These are phyloP conservation scores for Pyrrhosoma nymphula DNA, from an alignment of 2,888 invertebrate species.

Conservation along the genomic window DNA sequence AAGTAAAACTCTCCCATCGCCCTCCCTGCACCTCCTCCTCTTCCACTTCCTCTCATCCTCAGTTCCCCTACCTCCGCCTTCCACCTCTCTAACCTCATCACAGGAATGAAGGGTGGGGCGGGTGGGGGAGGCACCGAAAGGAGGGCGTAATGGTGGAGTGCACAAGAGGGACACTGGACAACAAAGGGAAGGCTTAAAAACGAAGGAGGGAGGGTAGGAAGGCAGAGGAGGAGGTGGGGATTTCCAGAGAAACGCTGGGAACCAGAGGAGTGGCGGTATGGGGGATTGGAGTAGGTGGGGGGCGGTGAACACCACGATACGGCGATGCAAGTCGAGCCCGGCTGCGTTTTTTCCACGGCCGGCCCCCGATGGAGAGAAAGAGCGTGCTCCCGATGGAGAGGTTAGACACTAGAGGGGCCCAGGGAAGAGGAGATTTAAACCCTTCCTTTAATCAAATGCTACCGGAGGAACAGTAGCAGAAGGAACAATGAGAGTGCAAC, in stretches of 20 bases:
- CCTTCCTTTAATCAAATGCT: neutral
- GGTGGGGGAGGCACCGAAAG: constrained; percentile 4
- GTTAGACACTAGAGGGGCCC: no score
- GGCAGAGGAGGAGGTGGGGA: neutral
- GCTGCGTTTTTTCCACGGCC: neutral
- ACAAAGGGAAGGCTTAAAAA: constrained; percentile 55
- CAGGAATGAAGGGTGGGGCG: no score
- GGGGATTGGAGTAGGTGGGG: neutral
- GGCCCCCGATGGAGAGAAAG: neutral
- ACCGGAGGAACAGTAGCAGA: neutral
- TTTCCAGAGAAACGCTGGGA: neutral
- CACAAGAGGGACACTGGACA: constrained; percentile 65
- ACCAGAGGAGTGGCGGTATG: neutral
- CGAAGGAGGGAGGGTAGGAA: neutral
- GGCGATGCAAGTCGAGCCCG: neutral
- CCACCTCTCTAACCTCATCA: neutral
- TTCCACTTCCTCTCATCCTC: neutral
- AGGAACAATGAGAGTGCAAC: neutral
- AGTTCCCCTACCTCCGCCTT: neutral
- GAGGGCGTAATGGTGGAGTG: constrained; percentile 62
- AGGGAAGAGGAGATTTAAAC: no score
- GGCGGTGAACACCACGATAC: neutral
- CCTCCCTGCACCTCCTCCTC: neutral
- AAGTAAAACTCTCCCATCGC: neutral
- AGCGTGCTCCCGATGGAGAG: neutral